A percentile compares a stretch with the other conserved stretches of the same genome.
Conservation (phyloP, 2,888 invertebrate species). For the Leucophenga maculata region DNA sequence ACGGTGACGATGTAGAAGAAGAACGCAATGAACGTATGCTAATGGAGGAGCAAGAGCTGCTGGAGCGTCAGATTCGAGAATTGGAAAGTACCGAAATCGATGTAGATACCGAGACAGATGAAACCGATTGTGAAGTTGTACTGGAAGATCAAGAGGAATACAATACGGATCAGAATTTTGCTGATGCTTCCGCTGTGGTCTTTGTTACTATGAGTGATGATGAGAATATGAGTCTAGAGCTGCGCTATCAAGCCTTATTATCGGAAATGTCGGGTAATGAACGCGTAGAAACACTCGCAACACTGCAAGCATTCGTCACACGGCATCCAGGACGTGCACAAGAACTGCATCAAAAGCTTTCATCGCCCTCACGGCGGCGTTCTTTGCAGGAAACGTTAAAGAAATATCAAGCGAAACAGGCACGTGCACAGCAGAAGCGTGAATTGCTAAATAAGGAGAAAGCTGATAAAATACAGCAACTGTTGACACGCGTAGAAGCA, state of each 20-base stretch:
- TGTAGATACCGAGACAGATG: slow-evolving; percentile 87
- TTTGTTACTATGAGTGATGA: slow-evolving; percentile 68
- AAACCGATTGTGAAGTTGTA: slow-evolving; percentile 74
- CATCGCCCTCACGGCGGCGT: slow-evolving; percentile 89
- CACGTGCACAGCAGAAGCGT: slow-evolving; percentile 90
- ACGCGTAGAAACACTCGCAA: slow-evolving; percentile 84
- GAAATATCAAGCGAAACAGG: slow-evolving; percentile 90
- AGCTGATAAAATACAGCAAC: slow-evolving; percentile 86
- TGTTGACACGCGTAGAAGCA: slow-evolving; percentile 88
- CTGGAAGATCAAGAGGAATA: slow-evolving; percentile 65
- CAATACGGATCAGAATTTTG: slow-evolving; percentile 45
- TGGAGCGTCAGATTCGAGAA: slow-evolving; percentile 84
- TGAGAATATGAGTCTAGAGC: slow-evolving; percentile 76
- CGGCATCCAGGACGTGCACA: slow-evolving; percentile 94
- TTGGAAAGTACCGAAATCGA: slow-evolving; percentile 82
- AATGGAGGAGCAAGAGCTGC: slow-evolving; percentile 82
- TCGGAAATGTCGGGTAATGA: slow-evolving; percentile 90
- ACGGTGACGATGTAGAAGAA: slow-evolving; percentile 76
- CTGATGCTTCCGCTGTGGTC: slow-evolving; percentile 62
- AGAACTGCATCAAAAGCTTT: slow-evolving; percentile 93
- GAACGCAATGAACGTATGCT: slow-evolving; percentile 78
- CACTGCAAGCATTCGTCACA: slow-evolving; percentile 83
- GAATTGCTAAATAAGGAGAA: slow-evolving; percentile 87
- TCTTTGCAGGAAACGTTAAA: slow-evolving; percentile 87
- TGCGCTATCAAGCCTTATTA: slow-evolving; percentile 80